phyloP scores from a whole-genome alignment of 2,113 vertebrate species.

The Rhabdomys dilectus region DNA sequence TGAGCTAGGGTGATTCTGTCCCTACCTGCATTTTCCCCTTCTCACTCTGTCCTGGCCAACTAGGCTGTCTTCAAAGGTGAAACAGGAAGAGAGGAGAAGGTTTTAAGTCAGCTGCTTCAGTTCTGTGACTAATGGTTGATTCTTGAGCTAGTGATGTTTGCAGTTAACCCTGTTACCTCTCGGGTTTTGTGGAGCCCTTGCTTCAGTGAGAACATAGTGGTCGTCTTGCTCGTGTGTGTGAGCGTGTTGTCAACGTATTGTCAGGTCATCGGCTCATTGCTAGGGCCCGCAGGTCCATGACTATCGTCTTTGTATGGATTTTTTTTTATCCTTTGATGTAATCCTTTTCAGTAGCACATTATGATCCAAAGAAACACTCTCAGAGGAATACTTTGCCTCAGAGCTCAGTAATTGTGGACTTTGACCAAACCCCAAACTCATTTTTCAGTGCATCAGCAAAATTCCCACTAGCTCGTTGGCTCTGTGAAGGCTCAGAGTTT shows the following conservation, averaged over 20 bases:
- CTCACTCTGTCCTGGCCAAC: neutral
- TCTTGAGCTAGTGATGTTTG: neutral
- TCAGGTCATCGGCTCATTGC: neutral
- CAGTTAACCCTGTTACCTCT: neutral
- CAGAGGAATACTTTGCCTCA: conserved; percentile 7
- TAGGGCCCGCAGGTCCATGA: too few species aligned
- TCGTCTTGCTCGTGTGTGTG: neutral
- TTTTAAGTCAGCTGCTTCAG: neutral
- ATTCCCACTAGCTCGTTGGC: neutral
- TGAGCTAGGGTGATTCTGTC: neutral
- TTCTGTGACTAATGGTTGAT: neutral
- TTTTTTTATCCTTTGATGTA: neutral
- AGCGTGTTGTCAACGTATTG: neutral
- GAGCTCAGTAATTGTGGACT: neutral
- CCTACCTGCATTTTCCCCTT: neutral
- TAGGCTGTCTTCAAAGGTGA: neutral
- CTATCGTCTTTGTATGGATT: neutral
- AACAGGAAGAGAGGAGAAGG: neutral
- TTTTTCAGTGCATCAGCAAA: conserved; percentile 21
- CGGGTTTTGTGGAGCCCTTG: neutral
- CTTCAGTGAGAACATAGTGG: neutral
- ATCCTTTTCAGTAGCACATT: neutral
- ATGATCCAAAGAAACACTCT: neutral
- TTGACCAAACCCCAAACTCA: conserved; percentile 38
- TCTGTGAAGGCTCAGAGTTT: neutral